These are phyloP conservation scores for Cetonia aurata DNA, from an alignment of 2,888 invertebrate species.

Conservation along the genomic window DNA sequence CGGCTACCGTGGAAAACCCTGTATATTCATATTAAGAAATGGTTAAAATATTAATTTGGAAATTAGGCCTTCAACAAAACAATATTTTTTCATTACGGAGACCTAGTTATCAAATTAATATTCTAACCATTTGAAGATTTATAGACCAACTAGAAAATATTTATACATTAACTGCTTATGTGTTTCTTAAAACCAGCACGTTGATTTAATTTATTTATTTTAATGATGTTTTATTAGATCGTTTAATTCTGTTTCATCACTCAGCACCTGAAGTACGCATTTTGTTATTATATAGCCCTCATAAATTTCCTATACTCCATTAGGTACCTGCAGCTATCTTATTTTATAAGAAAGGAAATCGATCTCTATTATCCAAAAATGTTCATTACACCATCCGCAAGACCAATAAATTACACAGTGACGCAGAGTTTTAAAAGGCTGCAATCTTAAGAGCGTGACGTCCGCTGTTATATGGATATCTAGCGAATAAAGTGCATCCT, in stretches of 20 bases:
- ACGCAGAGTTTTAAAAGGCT: constrained; percentile 50
- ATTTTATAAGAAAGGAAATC: constrained; percentile 34
- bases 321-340: not conserved
- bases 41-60: too few species aligned
- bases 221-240: not conserved
- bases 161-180: too few species aligned
- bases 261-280: constrained; percentile 3
- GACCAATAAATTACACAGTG: constrained; percentile 52
- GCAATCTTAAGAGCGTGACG: constrained; percentile 49
- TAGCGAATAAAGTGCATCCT: constrained; percentile 33
- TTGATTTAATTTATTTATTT: not conserved
- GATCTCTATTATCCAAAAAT: constrained; percentile 49
- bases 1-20: too few species aligned
- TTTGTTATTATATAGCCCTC: not conserved
- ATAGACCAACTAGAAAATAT: too few species aligned
- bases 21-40: too few species aligned
- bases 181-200: not conserved
- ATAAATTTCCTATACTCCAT: constrained; percentile 11
- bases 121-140: too few species aligned
- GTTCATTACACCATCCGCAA: constrained; percentile 53
- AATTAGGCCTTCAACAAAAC: too few species aligned
- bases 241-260: not conserved
- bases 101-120: too few species aligned
- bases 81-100: too few species aligned
- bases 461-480: constrained; percentile 34